phyloP scores from a whole-genome alignment of 2,113 vertebrate genomes.

The Odocoileus virginianus region DNA sequence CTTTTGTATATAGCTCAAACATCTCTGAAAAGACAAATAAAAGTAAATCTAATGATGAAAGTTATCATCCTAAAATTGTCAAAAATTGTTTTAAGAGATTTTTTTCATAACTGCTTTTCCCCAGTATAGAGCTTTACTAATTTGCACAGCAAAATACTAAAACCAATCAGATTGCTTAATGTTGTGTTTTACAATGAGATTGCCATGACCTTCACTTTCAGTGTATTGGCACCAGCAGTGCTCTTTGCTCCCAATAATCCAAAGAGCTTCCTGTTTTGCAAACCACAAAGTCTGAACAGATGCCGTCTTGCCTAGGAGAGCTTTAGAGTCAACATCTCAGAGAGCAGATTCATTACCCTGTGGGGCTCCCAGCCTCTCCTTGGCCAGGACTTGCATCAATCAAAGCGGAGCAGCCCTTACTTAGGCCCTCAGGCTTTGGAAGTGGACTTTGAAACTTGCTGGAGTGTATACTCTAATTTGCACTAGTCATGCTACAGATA shows the following conservation, averaged over 20 bases:
- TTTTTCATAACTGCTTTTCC: not conserved
- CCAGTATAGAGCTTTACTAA: not conserved
- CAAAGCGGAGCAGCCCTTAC: not conserved
- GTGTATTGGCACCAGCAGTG: not conserved
- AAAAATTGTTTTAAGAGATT: not conserved
- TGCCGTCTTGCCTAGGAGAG: not conserved
- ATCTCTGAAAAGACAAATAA: not conserved
- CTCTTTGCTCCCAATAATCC: not conserved
- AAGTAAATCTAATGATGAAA: not conserved
- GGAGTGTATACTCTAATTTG: not conserved
- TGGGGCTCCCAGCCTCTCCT: too few species aligned
- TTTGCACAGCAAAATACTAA: not conserved
- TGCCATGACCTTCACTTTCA: not conserved
- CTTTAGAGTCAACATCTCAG: not conserved
- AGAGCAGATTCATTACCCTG: not conserved
- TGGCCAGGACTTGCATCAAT: not conserved
- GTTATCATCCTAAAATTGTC: not conserved
- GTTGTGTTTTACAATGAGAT: not conserved
- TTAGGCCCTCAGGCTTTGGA: not conserved
- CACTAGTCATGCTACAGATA: not conserved
- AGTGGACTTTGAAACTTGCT: not conserved
- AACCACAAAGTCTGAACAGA: not conserved
- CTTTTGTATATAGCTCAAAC: not conserved
- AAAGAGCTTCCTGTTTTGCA: not conserved
- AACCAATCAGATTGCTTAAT: not conserved